Percentiles rank a stretch among this genome's conserved stretches.
Conservation (phyloP, 2,113 vertebrate species). For the Cygnus buccinator region DNA sequence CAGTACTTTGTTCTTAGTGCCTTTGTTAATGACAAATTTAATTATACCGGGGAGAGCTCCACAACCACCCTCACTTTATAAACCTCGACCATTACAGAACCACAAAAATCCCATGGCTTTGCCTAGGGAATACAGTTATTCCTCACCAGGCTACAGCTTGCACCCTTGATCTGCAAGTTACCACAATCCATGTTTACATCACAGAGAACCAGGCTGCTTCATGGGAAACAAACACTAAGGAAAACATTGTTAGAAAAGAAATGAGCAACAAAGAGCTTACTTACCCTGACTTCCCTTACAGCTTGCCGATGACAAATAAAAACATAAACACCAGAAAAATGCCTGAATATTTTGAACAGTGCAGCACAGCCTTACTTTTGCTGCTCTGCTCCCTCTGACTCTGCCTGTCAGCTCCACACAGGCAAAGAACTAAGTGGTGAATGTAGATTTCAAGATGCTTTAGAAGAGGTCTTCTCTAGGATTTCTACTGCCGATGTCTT, state of each 20-base stretch:
- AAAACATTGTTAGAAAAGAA: not conserved
- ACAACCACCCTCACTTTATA: constrained; percentile 22
- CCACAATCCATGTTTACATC: not conserved
- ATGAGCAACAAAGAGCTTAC: not conserved
- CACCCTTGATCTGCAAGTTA: not conserved
- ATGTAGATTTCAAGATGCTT: rapidly evolving
- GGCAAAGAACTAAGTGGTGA: not conserved
- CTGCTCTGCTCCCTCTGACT: not conserved
- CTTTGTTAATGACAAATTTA: constrained; percentile 60
- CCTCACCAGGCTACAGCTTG: not conserved
- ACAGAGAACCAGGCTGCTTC: not conserved
- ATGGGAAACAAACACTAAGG: not conserved
- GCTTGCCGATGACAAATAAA: not conserved
- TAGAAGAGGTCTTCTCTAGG: not conserved
- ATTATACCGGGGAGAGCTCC: constrained; percentile 20
- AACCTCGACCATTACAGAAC: not conserved
- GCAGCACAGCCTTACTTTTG: not conserved
- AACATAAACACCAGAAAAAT: not conserved
- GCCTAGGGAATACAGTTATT: not conserved
- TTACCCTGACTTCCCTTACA: not conserved
- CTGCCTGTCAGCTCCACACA: not conserved
- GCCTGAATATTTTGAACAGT: rapidly evolving
- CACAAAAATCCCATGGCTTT: not conserved
- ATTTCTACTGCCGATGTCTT: not conserved
- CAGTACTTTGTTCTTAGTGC: constrained; percentile 46